A percentile compares a stretch with the other conserved stretches of the same genome.
These are phyloP conservation scores for Andrena hattorfiana DNA, from an alignment of 2,888 invertebrate species.

Conservation along the genomic window DNA sequence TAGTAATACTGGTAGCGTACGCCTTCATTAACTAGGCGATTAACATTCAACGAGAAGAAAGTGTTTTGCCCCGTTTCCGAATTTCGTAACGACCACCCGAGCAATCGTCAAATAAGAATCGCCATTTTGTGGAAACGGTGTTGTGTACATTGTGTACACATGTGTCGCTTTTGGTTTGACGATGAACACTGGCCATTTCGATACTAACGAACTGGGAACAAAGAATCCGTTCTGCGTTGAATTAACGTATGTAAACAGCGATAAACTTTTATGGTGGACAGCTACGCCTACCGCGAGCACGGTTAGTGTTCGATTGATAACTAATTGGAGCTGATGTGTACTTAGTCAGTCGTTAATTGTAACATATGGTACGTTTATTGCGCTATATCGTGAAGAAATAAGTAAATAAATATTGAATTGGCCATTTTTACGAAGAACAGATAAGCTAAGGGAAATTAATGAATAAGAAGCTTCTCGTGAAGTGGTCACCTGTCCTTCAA, in stretches of 20 bases:
- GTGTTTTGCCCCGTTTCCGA: constrained; percentile 46
- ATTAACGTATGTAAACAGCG: constrained; percentile 11
- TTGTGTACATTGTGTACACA: neutral
- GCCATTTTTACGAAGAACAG: too few relatives aligned
- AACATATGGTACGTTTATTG: constrained; percentile 8
- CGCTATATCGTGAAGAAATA: too few relatives aligned
- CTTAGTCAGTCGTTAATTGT: constrained; percentile 11
- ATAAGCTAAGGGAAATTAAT: too few relatives aligned
- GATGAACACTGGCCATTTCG: neutral
- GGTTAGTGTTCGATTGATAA: constrained; percentile 22
- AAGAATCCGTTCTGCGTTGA: neutral
- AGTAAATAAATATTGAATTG: too few relatives aligned
- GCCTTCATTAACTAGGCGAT: constrained; percentile 54
- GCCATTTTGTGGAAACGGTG: neutral
- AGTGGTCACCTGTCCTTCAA: too few relatives aligned
- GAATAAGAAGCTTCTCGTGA: too few relatives aligned
- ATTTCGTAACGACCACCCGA: constrained; percentile 57
- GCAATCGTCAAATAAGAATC: neutral
- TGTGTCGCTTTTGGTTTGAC: neutral
- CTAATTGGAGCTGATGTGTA: neutral
- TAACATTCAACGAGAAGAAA: constrained; percentile 51
- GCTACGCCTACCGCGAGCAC: constrained; percentile 36
- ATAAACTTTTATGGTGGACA: constrained; percentile 10
- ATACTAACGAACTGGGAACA: neutral
- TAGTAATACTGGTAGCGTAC: constrained; percentile 57